Evolutionary conservation across 2,888 invertebrate species (phyloP).

Genomic region (Drosophila nr. fundita): DNA sequence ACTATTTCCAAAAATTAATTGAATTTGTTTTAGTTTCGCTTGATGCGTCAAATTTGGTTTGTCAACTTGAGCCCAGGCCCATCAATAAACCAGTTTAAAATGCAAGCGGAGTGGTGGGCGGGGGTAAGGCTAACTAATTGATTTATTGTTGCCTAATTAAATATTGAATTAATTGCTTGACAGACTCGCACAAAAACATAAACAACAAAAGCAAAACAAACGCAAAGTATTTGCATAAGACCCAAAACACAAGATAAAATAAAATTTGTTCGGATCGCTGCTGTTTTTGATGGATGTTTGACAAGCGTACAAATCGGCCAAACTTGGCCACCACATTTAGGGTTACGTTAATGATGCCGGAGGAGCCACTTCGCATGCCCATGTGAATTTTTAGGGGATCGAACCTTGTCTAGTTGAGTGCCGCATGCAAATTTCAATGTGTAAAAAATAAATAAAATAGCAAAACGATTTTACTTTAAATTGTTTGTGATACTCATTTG

Average conservation of each 20-base stretch:
- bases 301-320: constrained; percentile 59
- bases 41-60: constrained; percentile 55
- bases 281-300: constrained; percentile 66
- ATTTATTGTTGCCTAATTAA: constrained; percentile 80
- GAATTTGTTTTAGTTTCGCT: constrained; percentile 67
- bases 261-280: constrained; percentile 46
- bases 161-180: constrained; percentile 76
- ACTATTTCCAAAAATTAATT: constrained; percentile 70
- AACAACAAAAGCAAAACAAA: constrained; percentile 41
- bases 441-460: constrained; percentile 30
- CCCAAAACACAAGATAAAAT: constrained; percentile 27
- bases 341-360: constrained; percentile 44
- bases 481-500: constrained; percentile 73
- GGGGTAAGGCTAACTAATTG: constrained; percentile 65
- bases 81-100: constrained; percentile 68
- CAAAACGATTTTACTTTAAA: constrained; percentile 54
- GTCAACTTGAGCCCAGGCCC: constrained; percentile 58
- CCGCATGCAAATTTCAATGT: constrained; percentile 59
- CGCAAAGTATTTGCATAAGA: constrained; percentile 70
- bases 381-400: constrained; percentile 41
- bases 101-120: not conserved
- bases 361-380: constrained; percentile 27
- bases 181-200: constrained; percentile 23
- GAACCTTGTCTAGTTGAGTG: constrained; percentile 58
- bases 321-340: constrained; percentile 47